phyloP scores from a whole-genome alignment of 1,140 invertebrate species.

The Hycleus cichorii region DNA sequence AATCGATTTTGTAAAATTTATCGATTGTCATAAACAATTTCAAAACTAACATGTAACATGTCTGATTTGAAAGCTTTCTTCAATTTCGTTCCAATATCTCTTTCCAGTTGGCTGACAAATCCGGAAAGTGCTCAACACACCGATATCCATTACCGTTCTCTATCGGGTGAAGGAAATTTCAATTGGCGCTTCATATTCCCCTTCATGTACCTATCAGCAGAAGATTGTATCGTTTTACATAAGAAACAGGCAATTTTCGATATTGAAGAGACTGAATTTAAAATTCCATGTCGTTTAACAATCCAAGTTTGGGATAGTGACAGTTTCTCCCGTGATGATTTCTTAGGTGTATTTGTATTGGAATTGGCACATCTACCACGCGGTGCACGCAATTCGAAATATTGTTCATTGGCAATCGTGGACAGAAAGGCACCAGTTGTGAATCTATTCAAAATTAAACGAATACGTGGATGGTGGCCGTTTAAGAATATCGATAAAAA shows the following conservation, averaged over 20 bases:
- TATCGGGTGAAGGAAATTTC: slow-evolving; percentile 77
- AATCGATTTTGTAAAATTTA: too few relatives aligned
- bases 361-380: slow-evolving; percentile 41
- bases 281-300: slow-evolving; percentile 55
- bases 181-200: slow-evolving; percentile 87
- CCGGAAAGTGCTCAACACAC: slow-evolving; percentile 65
- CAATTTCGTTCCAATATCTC: slow-evolving; percentile 6
- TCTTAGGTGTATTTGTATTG: slow-evolving; percentile 54
- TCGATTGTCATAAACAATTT: neutral
- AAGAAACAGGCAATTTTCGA: slow-evolving; percentile 53
- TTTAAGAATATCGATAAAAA: slow-evolving; percentile 44
- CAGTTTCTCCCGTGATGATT: slow-evolving; percentile 69
- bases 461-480: slow-evolving; percentile 80
- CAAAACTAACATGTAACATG: neutral
- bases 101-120: slow-evolving; percentile 65
- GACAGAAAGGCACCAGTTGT: slow-evolving; percentile 53
- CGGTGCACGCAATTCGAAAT: slow-evolving; percentile 45
- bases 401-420: slow-evolving; percentile 54
- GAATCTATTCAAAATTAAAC: slow-evolving; percentile 69
- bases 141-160: slow-evolving; percentile 73
- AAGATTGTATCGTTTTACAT: slow-evolving; percentile 62
- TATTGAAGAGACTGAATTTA: slow-evolving; percentile 57
- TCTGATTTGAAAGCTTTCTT: slow-evolving; percentile 1
- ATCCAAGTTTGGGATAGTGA: slow-evolving; percentile 73
- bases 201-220: slow-evolving; percentile 69